These are phyloP conservation scores for Chouioia cunea DNA, from an alignment of 2,888 invertebrate genomes.

Conservation along the genomic window DNA sequence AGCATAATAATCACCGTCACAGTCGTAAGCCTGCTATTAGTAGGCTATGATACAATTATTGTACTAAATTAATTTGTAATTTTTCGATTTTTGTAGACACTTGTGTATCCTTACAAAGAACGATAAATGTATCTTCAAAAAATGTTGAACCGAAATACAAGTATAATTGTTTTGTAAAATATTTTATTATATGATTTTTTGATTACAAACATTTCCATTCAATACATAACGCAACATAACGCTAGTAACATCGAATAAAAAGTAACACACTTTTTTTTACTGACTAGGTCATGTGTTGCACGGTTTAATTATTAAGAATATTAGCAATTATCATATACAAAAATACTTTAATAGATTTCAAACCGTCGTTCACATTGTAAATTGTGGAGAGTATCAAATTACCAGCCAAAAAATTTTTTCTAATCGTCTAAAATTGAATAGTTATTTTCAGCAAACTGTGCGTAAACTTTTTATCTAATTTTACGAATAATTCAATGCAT, in stretches of 20 bases:
- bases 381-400: not conserved
- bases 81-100: conserved; percentile 31
- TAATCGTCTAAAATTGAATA: conserved; percentile 5
- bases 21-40: conserved; percentile 34
- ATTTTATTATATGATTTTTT: conserved; percentile 56
- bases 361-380: conserved; percentile 5
- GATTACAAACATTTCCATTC: conserved; percentile 25
- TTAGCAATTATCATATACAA: conserved; percentile 64
- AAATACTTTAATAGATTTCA: conserved; percentile 57
- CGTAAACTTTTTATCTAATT: conserved; percentile 1
- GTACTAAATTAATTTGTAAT: conserved; percentile 20
- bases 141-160: conserved; percentile 42
- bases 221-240: conserved; percentile 49
- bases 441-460: conserved; percentile 28
- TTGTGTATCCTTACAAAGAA: conserved; percentile 38
- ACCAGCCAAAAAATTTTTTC: conserved; percentile 28
- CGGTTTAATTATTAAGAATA: conserved; percentile 54
- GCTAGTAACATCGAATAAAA: conserved; percentile 61
- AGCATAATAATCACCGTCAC: conserved; percentile 11
- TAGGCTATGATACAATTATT: conserved; percentile 2
- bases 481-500: too few species aligned
- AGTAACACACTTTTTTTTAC: conserved; percentile 60
- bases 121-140: conserved; percentile 41
- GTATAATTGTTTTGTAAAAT: conserved; percentile 56
- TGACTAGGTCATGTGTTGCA: conserved; percentile 65